Conservation (phyloP, 2,113 vertebrate species). For the Melanocharis versteri region DNA sequence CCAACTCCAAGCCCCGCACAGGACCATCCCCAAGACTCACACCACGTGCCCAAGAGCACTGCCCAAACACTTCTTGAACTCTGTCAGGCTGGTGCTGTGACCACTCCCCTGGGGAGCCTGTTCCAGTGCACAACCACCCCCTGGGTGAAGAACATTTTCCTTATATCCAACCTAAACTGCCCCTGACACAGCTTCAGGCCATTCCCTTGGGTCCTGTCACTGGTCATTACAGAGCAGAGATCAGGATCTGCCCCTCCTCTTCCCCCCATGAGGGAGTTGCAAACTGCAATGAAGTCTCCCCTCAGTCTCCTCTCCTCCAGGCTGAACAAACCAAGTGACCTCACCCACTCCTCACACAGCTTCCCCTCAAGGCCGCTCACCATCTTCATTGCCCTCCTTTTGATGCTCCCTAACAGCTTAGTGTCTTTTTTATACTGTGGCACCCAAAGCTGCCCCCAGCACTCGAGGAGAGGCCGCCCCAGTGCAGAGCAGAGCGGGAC, state of each 20-base stretch:
- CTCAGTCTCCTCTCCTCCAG: background rate
- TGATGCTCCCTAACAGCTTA: background rate
- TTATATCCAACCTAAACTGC: background rate
- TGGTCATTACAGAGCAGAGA: background rate
- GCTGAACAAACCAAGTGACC: background rate
- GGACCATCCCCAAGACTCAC: background rate
- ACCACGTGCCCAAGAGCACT: background rate
- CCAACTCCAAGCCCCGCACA: background rate
- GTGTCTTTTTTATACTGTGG: accelerated
- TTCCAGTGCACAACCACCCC: background rate
- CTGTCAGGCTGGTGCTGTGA: background rate
- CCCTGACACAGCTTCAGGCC: background rate
- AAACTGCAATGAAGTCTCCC: background rate
- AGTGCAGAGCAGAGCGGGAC: background rate
- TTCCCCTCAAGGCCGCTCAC: background rate
- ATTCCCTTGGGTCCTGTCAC: background rate
- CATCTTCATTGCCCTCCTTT: background rate
- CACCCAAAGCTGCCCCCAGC: background rate
- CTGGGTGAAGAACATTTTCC: background rate
- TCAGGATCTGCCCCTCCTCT: background rate
- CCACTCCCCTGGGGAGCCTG: background rate
- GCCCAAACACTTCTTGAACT: background rate
- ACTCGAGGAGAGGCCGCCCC: accelerated
- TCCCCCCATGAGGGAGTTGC: accelerated
- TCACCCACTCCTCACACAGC: background rate